These are phyloP conservation scores for Hydrotaea cyrtoneurina DNA, from an alignment of 2,888 invertebrate species.

Conservation along the genomic window DNA sequence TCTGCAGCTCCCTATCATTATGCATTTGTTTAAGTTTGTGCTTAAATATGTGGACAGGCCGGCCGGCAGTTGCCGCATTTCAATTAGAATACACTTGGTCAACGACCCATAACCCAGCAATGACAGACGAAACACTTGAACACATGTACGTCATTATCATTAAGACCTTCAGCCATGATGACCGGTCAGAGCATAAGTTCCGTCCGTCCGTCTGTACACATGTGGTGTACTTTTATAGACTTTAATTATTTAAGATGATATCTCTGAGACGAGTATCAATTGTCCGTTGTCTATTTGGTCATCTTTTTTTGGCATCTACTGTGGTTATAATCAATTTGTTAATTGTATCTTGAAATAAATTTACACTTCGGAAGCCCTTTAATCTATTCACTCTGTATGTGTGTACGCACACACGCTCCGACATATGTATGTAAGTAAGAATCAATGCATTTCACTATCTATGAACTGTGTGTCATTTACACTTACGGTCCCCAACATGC, in stretches of 20 bases:
- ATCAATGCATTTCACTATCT: conserved; percentile 11
- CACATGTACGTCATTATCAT: background rate
- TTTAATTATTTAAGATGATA: conserved; percentile 29
- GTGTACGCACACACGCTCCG: conserved; percentile 46
- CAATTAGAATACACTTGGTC: conserved; percentile 50
- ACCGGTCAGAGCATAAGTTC: background rate
- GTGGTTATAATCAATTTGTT: conserved; percentile 58
- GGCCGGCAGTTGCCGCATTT: background rate
- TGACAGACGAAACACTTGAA: background rate
- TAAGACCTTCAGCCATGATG: background rate
- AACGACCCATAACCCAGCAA: conserved; percentile 49
- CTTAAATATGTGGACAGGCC: background rate
- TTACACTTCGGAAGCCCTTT: conserved; percentile 68
- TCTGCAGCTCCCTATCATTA: conserved; percentile 5
- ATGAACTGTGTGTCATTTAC: conserved; percentile 15
- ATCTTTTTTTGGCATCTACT: conserved; percentile 35
- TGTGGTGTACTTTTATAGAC: background rate
- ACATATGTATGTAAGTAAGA: background rate
- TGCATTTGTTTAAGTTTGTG: background rate
- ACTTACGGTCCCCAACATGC: too few species aligned
- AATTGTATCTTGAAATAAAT: conserved; percentile 66
- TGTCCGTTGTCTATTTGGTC: conserved; percentile 25
- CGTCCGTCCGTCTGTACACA: too few species aligned
- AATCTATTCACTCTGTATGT: conserved; percentile 64
- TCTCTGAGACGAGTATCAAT: conserved; percentile 8